A percentile compares a stretch with the other conserved stretches of the same genome.
Conservation (phyloP, 2,113 vertebrate genomes). For the Syngnathoides biaculeatus region DNA sequence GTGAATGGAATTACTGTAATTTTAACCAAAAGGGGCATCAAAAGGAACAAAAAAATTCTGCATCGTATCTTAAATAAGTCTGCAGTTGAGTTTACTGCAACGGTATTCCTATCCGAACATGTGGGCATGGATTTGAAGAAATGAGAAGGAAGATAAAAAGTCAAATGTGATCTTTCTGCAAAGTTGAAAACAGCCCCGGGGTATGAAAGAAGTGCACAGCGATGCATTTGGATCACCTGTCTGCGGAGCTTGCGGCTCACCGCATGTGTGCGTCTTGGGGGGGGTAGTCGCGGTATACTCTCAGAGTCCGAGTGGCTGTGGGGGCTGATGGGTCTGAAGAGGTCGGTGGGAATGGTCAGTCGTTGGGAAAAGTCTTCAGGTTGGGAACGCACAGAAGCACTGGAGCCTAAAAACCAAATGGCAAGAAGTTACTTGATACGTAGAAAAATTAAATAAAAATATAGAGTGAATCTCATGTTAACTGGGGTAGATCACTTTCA, state of each 20-base stretch:
- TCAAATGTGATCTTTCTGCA: not conserved
- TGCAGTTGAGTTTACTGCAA: no score
- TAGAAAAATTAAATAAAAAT: not conserved
- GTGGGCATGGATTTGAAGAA: no score
- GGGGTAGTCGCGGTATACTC: conserved; percentile 76
- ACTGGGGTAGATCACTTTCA: not conserved
- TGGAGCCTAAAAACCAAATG: conserved; percentile 76
- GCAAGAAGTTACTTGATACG: not conserved
- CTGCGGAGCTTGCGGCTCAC: conserved; percentile 87
- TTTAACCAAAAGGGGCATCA: no score
- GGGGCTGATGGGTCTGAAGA: conserved; percentile 79
- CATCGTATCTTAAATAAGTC: no score
- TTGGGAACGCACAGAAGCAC: conserved; percentile 80
- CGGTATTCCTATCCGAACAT: no score
- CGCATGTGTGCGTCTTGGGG: conserved; percentile 76
- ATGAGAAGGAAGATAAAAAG: not conserved
- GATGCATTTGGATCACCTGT: conserved; percentile 76
- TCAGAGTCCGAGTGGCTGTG: conserved; percentile 71
- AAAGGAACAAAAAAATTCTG: no score
- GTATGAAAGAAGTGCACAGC: not conserved
- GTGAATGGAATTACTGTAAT: no score
- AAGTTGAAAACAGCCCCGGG: not conserved
- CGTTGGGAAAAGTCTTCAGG: conserved; percentile 73
- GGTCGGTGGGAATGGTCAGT: conserved; percentile 78
- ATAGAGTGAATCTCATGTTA: not conserved